A percentile compares a stretch with the other conserved stretches of the same genome.
Evolutionary conservation across 2,888 invertebrate species (phyloP).

Genomic region (Exocentrus adspersus): DNA sequence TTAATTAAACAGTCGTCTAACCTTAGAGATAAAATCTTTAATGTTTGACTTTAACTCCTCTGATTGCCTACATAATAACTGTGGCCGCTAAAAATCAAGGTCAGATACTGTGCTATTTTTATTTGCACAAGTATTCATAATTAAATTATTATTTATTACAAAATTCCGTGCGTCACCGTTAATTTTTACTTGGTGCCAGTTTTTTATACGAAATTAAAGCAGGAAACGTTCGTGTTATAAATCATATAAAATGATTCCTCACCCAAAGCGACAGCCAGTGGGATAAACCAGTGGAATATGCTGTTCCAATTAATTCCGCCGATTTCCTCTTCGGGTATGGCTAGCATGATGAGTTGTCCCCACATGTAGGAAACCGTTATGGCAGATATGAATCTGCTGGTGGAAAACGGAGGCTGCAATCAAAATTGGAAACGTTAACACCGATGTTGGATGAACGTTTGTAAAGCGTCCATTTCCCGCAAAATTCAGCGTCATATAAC

Average conservation of each 20-base stretch:
- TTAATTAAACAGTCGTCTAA: neutral
- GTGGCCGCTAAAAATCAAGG: neutral
- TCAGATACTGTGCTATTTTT: neutral
- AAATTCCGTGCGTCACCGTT: neutral
- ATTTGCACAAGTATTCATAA: neutral
- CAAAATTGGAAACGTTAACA: no score
- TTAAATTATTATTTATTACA: neutral
- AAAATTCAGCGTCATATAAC: no score
- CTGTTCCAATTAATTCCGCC: conserved; percentile 76
- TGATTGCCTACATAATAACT: neutral
- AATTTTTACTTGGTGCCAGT: no score
- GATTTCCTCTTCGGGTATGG: conserved; percentile 80
- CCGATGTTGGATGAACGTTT: no score
- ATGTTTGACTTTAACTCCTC: neutral
- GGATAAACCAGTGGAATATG: conserved; percentile 75
- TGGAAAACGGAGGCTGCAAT: conserved; percentile 83
- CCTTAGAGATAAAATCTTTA: neutral
- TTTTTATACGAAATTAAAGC: neutral
- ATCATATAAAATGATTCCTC: no score
- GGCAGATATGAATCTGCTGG: conserved; percentile 80
- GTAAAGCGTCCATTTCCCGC: no score
- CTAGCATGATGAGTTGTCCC: conserved; percentile 78
- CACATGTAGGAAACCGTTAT: conserved; percentile 83
- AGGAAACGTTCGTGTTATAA: neutral
- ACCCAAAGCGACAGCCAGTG: conserved; percentile 79